phyloP scores from a whole-genome alignment of 2,113 vertebrate species.

The Saguinus imperator region DNA sequence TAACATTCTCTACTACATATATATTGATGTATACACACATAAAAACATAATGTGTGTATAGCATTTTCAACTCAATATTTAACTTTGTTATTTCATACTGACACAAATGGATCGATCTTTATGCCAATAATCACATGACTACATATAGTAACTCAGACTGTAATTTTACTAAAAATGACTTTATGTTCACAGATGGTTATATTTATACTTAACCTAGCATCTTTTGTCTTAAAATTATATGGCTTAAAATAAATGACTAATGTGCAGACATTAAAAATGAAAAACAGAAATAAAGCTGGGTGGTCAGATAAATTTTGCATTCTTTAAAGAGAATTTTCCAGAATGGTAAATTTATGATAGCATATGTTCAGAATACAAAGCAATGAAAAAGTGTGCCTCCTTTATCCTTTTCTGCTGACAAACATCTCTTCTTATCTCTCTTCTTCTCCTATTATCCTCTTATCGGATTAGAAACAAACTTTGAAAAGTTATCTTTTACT shows the following conservation, averaged over 20 bases:
- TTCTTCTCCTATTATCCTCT: conserved; percentile 24
- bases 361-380: not conserved
- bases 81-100: not conserved
- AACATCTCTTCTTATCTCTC: conserved; percentile 46
- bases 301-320: not conserved
- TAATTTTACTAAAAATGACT: conserved; percentile 39
- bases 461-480: conserved; percentile 45
- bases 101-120: not conserved
- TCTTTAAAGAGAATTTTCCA: not conserved
- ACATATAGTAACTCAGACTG: not conserved
- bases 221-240: not conserved
- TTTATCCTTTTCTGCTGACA: conserved; percentile 25
- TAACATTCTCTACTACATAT: not conserved
- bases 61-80: not conserved
- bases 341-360: not conserved
- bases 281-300: not conserved
- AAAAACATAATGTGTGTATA: not conserved
- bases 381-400: not conserved
- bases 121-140: conserved; percentile 10
- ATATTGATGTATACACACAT: not conserved
- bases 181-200: conserved; percentile 24
- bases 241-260: conserved; percentile 14
- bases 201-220: conserved; percentile 28
- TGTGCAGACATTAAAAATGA: not conserved
- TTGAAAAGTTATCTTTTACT: conserved; percentile 29